phyloP scores from a whole-genome alignment of 2,888 invertebrate genomes.

The Drosophila paranaensis region DNA sequence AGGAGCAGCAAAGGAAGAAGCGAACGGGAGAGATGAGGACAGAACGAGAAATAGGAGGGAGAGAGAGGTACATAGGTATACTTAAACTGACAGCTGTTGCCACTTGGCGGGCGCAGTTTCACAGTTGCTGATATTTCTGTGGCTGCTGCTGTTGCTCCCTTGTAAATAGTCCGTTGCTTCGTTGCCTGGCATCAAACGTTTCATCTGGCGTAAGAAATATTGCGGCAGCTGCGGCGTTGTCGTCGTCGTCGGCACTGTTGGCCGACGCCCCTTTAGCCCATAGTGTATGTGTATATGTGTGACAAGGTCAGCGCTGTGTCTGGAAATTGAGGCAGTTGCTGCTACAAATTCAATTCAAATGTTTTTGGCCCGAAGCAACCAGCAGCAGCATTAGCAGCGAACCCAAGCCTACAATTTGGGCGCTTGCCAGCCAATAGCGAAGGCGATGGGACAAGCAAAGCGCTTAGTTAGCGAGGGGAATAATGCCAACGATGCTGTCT shows the following conservation, averaged over 20 bases:
- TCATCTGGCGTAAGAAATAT: conserved; percentile 84
- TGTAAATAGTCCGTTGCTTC: conserved; percentile 7
- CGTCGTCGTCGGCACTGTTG: conserved; percentile 17
- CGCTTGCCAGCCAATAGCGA: conserved; percentile 63
- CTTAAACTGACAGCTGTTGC: conserved; percentile 67
- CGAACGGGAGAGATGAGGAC: neutral
- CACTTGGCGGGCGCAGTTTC: conserved; percentile 74
- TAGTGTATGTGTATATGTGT: conserved; percentile 49
- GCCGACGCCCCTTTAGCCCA: conserved; percentile 51
- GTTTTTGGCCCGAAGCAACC: conserved; percentile 58
- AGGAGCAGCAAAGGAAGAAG: conserved; percentile 28
- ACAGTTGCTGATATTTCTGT: conserved; percentile 44
- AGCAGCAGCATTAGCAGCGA: conserved; percentile 28
- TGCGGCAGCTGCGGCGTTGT: conserved; percentile 77
- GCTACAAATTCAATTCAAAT: conserved; percentile 77
- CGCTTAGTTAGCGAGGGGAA: conserved; percentile 7
- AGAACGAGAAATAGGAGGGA: neutral
- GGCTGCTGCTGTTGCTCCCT: conserved; percentile 23
- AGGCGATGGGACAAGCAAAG: neutral
- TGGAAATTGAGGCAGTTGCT: conserved; percentile 70
- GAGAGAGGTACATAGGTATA: conserved; percentile 21
- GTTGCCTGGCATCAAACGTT: conserved; percentile 81
- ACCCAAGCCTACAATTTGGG: conserved; percentile 74
- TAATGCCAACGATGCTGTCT: conserved; percentile 39
- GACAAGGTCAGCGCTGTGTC: conserved; percentile 74